A percentile compares a stretch with the other conserved stretches of the same genome.
Conservation (phyloP, 2,888 invertebrate species). For the Lepetodrilus schrolli region DNA sequence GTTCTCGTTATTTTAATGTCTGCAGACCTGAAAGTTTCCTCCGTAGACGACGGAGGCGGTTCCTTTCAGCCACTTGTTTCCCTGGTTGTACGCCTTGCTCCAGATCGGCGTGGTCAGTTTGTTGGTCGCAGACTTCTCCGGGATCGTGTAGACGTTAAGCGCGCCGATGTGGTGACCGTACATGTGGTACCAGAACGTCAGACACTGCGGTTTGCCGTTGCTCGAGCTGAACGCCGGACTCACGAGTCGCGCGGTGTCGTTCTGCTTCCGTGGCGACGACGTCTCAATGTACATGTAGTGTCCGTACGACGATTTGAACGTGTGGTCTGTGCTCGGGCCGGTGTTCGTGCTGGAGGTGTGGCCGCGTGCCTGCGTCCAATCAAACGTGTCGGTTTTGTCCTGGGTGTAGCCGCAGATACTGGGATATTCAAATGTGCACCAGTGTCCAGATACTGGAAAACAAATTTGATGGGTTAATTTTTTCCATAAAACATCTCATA, state of each 20-base stretch:
- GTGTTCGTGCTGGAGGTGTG: conserved; percentile 42
- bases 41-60: too few species aligned
- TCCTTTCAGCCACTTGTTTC: conserved; percentile 54
- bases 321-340: conserved; percentile 59
- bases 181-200: conserved; percentile 70
- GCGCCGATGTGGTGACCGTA: conserved; percentile 61
- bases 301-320: conserved; percentile 50
- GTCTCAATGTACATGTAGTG: conserved; percentile 65
- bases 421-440: too few species aligned
- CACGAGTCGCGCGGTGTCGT: conserved; percentile 56
- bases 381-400: conserved; percentile 56
- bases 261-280: conserved; percentile 49
- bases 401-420: conserved; percentile 65
- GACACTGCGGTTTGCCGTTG: conserved; percentile 51
- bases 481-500: too few species aligned
- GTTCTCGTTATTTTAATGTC: too few species aligned
- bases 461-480: too few species aligned
- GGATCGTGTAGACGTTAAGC: conserved; percentile 47
- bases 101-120: conserved; percentile 53
- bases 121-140: not conserved
- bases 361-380: conserved; percentile 52
- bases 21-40: too few species aligned
- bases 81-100: conserved; percentile 53
- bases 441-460: too few species aligned
- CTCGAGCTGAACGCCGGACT: conserved; percentile 46